Evolutionary conservation across 2,113 vertebrate species (phyloP), one percentile per base, ranked within the genome.

Genomic region (Peucedramus taeniatus): DNA sequence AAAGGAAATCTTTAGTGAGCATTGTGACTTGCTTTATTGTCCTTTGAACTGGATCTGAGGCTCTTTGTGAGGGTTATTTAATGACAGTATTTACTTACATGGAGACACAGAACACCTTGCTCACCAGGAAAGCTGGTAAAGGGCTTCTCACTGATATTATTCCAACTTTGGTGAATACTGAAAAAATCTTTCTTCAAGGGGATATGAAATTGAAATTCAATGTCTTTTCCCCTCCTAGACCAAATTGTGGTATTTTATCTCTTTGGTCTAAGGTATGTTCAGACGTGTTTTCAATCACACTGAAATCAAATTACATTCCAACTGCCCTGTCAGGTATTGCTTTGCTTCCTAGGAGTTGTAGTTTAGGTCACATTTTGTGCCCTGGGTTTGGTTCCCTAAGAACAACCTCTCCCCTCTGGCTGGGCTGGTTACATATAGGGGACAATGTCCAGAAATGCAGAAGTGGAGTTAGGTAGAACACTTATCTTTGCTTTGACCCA

Each of bases 151-250:
- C 3, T 76, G 50, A 63, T 81, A 40, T 33, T 49, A 47, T 89
- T 78, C 59, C 42, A 84, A 26, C n/a, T 92, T 69, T 74, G 13
- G 20, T 69, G 31, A 90, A 83, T 69, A 69, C 22, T 77, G 76
- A 56, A 65, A 77, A 72, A 60, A 31, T 35, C n/a, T 24, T 31
- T 65, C 24, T 83, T 65, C 3, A 28, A 88, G 40, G 11, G 13
- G 9, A n/a, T 53, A 37, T 16, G 27, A 35, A 20, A 54, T 33
- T 66, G 64, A 90, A 90, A 64, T 33, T 4, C 77, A 81, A 72
- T 24, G 13, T 24, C 18, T 30, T 78, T 30, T 11, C 0, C 1
- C 7, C 2, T 20, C 5, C 1, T 2, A 9, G 37, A 42, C 8
- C 45, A 50, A 69, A 83, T 30, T 16, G 10, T 30, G 54, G 7